Evolutionary conservation across 2,888 invertebrate genomes (phyloP).

Genomic region (Tuberolachnus salignus): DNA sequence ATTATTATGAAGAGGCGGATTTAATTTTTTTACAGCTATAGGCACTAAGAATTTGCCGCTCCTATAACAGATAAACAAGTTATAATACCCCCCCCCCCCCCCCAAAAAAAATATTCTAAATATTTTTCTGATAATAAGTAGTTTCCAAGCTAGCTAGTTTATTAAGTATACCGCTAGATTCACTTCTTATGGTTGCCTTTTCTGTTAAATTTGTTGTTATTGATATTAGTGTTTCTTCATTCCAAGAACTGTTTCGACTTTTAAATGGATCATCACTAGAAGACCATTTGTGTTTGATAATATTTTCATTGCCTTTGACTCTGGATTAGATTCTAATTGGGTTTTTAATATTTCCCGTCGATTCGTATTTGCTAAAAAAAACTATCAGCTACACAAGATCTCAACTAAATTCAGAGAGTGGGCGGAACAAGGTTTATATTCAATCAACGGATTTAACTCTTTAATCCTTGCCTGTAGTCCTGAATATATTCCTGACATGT

Average conservation of each 20-base stretch:
- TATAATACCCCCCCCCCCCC: too few relatives aligned
- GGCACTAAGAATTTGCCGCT: too few relatives aligned
- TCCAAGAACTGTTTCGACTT: constrained; percentile 29
- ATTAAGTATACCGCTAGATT: too few relatives aligned
- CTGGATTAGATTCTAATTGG: constrained; percentile 23
- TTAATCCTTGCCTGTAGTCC: not conserved
- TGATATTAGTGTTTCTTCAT: constrained; percentile 14
- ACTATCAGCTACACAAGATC: constrained; percentile 4
- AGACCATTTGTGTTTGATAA: constrained; percentile 39
- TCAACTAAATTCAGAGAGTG: not conserved
- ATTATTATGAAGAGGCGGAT: too few relatives aligned
- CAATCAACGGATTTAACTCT: not conserved
- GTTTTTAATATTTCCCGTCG: constrained; percentile 24
- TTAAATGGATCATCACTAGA: constrained; percentile 21
- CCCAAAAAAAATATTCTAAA: too few relatives aligned
- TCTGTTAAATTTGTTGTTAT: too few relatives aligned
- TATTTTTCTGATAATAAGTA: too few relatives aligned
- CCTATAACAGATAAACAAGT: too few relatives aligned
- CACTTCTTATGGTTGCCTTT: not conserved
- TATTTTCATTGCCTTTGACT: constrained; percentile 35
- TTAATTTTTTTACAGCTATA: too few relatives aligned
- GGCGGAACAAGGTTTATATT: not conserved
- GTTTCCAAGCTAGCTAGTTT: too few relatives aligned
- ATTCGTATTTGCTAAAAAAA: constrained; percentile 16
- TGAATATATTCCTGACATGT: not conserved